These are phyloP conservation scores for Pantherophis guttatus DNA, from an alignment of 2,113 vertebrate genomes.

Conservation along the genomic window DNA sequence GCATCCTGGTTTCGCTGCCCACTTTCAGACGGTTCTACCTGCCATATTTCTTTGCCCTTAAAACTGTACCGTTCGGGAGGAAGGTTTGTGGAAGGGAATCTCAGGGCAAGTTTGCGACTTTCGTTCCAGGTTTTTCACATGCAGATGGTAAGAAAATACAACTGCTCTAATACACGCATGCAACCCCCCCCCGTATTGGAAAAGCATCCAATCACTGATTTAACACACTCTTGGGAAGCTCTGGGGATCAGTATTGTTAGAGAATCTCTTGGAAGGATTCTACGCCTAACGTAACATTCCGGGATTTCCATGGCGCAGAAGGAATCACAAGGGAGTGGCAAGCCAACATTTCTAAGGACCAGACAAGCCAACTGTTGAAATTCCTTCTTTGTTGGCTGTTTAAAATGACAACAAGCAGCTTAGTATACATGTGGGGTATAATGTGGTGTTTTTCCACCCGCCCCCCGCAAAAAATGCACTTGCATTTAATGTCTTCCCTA, in stretches of 20 bases:
- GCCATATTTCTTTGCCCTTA: not conserved
- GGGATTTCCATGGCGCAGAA: not conserved
- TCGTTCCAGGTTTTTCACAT: not conserved
- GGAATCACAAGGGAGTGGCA: fast-evolving
- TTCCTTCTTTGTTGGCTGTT: not conserved
- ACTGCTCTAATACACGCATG: not conserved
- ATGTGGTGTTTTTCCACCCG: no score
- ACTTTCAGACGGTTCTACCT: not conserved
- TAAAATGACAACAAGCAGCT: not conserved
- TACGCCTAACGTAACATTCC: not conserved
- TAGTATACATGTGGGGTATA: no score
- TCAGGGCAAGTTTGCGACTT: not conserved
- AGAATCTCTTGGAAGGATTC: not conserved
- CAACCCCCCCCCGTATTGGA: not conserved
- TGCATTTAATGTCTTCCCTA: not conserved
- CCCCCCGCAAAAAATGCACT: not conserved
- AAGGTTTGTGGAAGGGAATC: not conserved
- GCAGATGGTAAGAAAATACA: not conserved
- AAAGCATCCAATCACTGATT: not conserved
- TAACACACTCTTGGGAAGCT: not conserved
- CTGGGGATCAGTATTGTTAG: not conserved
- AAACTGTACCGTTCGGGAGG: not conserved
- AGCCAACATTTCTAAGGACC: not conserved
- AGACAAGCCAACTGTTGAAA: not conserved
- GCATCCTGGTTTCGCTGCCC: not conserved